These are phyloP conservation scores for Bombyx mori DNA, from an alignment of 1,140 invertebrate genomes.

Conservation along the genomic window ASM3026992v2 NC_085121.1:9326501-9327000, in stretches of 20 bases:
- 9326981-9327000: too few relatives aligned
- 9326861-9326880: slow-evolving; percentile 28
- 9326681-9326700: slow-evolving; percentile 59
- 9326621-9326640: slow-evolving; percentile 58
- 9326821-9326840: slow-evolving; percentile 53
- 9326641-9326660: slow-evolving; percentile 30
- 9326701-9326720: slow-evolving; percentile 16
- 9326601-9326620: slow-evolving; percentile 93
- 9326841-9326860: slow-evolving; percentile 48
- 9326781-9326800: slow-evolving; percentile 46
- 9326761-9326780: slow-evolving; percentile 5
- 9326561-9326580: slow-evolving; percentile 70
- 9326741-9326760: background rate
- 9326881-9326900: slow-evolving; percentile 2
- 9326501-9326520: background rate
- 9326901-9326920: too few relatives aligned
- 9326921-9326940: too few relatives aligned
- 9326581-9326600: slow-evolving; percentile 88
- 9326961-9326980: too few relatives aligned
- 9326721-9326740: background rate
- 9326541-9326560: slow-evolving; percentile 48
- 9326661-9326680: slow-evolving; percentile 58
- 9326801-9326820: slow-evolving; percentile 43
- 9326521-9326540: slow-evolving; percentile 4
- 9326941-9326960: too few relatives aligned